Evolutionary conservation across 2,113 vertebrate genomes (phyloP).

Genomic region (Boulengeromyrus knoepffleri): DNA sequence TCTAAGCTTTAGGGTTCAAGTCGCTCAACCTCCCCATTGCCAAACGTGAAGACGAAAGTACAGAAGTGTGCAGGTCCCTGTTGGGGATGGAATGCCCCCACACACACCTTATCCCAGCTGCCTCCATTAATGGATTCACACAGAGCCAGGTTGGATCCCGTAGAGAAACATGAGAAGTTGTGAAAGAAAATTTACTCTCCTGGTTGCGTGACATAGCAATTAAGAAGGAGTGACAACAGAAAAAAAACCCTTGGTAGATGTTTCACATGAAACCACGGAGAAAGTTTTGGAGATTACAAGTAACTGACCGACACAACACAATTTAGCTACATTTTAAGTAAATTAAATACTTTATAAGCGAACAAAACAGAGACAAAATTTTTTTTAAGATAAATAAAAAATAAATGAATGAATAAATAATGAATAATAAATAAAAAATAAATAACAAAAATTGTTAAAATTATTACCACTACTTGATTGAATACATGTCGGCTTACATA

Average conservation of each 20-base stretch:
- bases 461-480: background rate
- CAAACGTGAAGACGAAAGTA: background rate
- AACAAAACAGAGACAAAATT: background rate
- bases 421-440: background rate
- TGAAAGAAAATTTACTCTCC: constrained; percentile 7
- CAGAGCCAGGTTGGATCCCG: background rate
- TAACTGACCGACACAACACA: background rate
- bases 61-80: background rate
- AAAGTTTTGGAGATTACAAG: background rate
- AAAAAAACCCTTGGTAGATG: background rate
- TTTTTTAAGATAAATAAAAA: too few relatives aligned
- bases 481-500: background rate
- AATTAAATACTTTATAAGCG: background rate
- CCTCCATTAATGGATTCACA: background rate
- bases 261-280: background rate
- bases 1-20: background rate
- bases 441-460: background rate
- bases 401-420: too few relatives aligned
- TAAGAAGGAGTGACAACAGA: background rate
- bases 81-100: background rate
- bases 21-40: background rate
- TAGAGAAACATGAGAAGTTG: background rate
- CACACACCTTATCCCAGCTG: background rate
- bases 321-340: background rate
- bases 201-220: background rate